Percentiles rank a stretch among this genome's conserved stretches.
phyloP scores from a whole-genome alignment of 2,113 vertebrate genomes.

The Xiphophorus couchianus region DNA sequence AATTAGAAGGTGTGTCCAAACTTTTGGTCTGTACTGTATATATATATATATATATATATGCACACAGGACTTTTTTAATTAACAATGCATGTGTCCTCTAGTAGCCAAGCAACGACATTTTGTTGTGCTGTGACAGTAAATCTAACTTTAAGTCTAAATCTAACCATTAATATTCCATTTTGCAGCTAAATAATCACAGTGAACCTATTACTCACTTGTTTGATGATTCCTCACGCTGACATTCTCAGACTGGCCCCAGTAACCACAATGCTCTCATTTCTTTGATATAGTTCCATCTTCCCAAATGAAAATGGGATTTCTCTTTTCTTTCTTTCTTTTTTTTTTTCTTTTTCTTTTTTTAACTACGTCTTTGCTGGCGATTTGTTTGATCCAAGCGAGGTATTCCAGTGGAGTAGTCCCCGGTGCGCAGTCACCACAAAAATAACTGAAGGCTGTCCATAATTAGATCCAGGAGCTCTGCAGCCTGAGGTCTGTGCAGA shows the following conservation, averaged over 20 bases:
- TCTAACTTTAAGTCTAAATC: not conserved
- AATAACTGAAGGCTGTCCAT: slow-evolving; percentile 27
- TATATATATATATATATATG: too few species aligned
- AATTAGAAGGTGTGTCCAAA: too few species aligned
- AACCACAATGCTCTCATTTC: not conserved
- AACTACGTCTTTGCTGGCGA: not conserved
- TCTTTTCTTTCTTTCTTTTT: too few species aligned
- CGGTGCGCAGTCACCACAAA: slow-evolving; percentile 5
- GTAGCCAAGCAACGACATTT: too few species aligned
- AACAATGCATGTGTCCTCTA: too few species aligned
- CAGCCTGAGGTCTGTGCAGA: slow-evolving; percentile 40
- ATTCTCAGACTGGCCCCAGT: slow-evolving; percentile 2
- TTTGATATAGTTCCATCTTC: slow-evolving; percentile 53
- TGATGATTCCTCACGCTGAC: slow-evolving; percentile 47
- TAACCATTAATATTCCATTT: not conserved
- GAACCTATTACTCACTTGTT: slow-evolving; percentile 46
- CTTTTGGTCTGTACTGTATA: too few species aligned
- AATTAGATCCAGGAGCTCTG: slow-evolving; percentile 14
- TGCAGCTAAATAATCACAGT: not conserved
- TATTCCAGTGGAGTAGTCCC: slow-evolving; percentile 9
- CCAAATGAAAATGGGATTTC: not conserved
- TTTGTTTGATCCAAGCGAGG: slow-evolving; percentile 4
- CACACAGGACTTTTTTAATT: too few species aligned
- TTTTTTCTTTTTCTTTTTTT: not conserved
- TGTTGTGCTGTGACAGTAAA: not conserved